phyloP scores from a whole-genome alignment of 1,140 invertebrate species.

The Plutomurus gul region DNA sequence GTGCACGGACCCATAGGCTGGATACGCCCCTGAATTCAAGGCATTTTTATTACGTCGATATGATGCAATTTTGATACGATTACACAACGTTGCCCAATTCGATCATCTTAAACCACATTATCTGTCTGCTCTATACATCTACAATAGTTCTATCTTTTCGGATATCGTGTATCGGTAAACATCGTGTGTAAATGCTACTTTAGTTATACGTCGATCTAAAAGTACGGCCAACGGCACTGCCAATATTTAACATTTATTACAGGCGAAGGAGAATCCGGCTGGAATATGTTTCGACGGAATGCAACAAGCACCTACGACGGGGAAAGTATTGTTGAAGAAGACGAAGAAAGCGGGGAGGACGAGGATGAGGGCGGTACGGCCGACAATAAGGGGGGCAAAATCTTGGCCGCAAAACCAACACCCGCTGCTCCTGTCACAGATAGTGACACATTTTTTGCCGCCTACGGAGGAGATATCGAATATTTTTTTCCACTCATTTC shows the following conservation, averaged over 20 bases:
- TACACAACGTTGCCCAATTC: no score
- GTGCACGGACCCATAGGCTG: no score
- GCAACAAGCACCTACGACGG: not conserved
- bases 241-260: not conserved
- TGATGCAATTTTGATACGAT: no score
- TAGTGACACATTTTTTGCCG: constrained; percentile 44
- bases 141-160: no score
- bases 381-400: not conserved
- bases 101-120: no score
- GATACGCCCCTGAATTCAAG: no score
- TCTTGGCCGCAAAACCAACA: not conserved
- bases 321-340: not conserved
- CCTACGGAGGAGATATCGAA: constrained; percentile 54
- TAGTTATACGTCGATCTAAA: not conserved
- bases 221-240: not conserved
- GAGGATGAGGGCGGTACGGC: not conserved
- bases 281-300: constrained; percentile 2
- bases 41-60: no score
- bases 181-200: not conserved
- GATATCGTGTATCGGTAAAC: no score
- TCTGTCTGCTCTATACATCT: no score
- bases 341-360: not conserved
- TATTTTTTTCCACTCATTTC: constrained; percentile 53
- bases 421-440: not conserved
- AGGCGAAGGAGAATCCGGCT: not conserved